phyloP scores from a whole-genome alignment of 2,888 invertebrate genomes.

The Trachelus troglodyta region DNA sequence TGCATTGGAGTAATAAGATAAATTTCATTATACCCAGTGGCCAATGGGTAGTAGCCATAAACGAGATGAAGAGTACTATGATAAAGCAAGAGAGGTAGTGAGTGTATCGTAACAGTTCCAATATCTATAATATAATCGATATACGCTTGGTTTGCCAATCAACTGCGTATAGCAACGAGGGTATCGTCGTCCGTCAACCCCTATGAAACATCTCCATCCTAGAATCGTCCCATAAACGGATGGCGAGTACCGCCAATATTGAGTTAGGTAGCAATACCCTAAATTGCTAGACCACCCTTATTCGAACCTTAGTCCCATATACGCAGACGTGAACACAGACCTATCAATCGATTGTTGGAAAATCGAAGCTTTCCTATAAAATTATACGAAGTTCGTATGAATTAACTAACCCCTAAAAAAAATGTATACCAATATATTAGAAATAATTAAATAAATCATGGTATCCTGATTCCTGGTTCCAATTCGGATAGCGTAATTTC shows the following conservation, averaged over 20 bases:
- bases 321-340: neutral
- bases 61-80: neutral
- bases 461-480: neutral
- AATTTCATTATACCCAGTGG: constrained; percentile 10
- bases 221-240: constrained; percentile 49
- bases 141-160: constrained; percentile 43
- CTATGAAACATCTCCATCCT: constrained; percentile 14
- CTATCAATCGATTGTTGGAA: neutral
- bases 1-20: constrained; percentile 19
- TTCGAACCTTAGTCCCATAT: neutral
- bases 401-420: neutral
- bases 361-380: neutral
- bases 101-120: neutral
- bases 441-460: neutral
- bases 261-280: constrained; percentile 51
- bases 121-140: constrained; percentile 39
- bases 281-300: constrained; percentile 43
- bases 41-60: neutral
- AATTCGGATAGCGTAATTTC: neutral
- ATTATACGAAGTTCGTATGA: neutral
- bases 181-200: constrained; percentile 10
- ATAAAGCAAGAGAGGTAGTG: neutral
- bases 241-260: constrained; percentile 49
- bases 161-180: constrained; percentile 28
- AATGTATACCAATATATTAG: neutral